Base-by-base conservation (phyloP, 2,888 invertebrate species). In the Melolontha melolontha region DNA sequence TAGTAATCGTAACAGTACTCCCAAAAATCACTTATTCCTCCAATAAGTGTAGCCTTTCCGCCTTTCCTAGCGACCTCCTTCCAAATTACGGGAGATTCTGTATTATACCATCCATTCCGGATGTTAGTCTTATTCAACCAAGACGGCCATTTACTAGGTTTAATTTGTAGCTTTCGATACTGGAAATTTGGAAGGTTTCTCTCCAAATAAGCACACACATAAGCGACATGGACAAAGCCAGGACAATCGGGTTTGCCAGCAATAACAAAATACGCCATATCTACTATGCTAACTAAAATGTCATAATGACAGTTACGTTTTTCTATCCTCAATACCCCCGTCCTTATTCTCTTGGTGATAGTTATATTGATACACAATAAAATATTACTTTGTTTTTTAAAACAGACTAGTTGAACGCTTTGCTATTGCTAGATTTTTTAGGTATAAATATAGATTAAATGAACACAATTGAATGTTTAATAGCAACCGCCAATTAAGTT, bases 1-100 rank as follows among this genome's bases (percentile, higher is more conserved):
- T 90, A 90, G 79, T 89, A 89, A 40, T 88, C 86, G 78, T 86
- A 84, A 73, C 87, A 85, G 73, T 89, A 88, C 77, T 89, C 88
- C 81, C 88, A 85, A 82, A 90, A 90, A 66, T 89, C 86, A 44
- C 85, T 79, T 2, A 86, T 82, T 52, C 87, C 86, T 6, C 90
- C 90, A n/a, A 90, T 86, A 51, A 88, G 86, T 75, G 82, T 82
- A 0, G 86, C 82, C 73, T 85, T 87, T 49, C 87, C 87, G 16
- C 87, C 87, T 74, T 84, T 83, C 77, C 84, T 81, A 62, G 85
- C 79, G 65, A 88, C 77, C 80, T 90, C 88, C 78, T 88, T 88
- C 89, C 89, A 90, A 72, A 90, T 81, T 55, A 90, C 75, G 5
- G 89, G 89, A 10, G 87, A 87, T 50, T 78, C 80, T 1, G 72